phyloP scores from a whole-genome alignment of 1,140 invertebrate genomes.

The Drosophila nebulosa region DNA sequence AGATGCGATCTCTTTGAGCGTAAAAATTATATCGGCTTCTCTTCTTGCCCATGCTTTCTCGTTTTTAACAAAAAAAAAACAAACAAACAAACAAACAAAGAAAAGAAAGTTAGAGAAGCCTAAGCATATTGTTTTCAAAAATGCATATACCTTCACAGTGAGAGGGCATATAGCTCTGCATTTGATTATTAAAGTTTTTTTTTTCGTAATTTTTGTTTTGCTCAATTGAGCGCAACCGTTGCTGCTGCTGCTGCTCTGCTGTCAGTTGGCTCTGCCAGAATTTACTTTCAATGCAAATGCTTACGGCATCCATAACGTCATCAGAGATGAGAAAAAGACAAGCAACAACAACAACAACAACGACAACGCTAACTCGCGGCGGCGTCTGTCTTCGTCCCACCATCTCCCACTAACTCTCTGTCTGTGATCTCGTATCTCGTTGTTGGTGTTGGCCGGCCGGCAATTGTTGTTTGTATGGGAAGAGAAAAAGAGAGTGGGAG shows the following conservation, averaged over 20 bases:
- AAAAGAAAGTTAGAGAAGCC: too few relatives aligned
- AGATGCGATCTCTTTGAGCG: too few relatives aligned
- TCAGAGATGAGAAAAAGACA: slow-evolving; percentile 16
- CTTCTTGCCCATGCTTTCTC: too few relatives aligned
- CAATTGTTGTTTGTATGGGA: slow-evolving; percentile 46
- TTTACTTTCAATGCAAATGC: slow-evolving; percentile 28
- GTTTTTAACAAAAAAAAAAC: too few relatives aligned
- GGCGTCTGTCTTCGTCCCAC: neutral
- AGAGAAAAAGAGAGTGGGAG: neutral
- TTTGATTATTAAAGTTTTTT: neutral
- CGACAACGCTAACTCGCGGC: neutral
- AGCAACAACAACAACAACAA: neutral
- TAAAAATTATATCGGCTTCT: too few relatives aligned
- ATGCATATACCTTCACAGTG: too few relatives aligned
- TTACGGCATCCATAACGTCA: slow-evolving; percentile 70
- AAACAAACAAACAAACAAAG: too few relatives aligned
- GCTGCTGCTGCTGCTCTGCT: slow-evolving; percentile 7
- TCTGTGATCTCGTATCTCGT: neutral
- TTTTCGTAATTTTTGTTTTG: slow-evolving; percentile 7
- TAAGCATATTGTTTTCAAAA: too few relatives aligned
- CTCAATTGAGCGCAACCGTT: slow-evolving; percentile 17
- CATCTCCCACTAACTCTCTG: neutral
- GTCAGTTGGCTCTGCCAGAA: neutral
- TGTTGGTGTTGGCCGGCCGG: slow-evolving; percentile 51
- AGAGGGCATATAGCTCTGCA: neutral